Base-by-base conservation (phyloP, 2,797 vertebrate genomes). In the Ctenopoma kingsleyae region DNA sequence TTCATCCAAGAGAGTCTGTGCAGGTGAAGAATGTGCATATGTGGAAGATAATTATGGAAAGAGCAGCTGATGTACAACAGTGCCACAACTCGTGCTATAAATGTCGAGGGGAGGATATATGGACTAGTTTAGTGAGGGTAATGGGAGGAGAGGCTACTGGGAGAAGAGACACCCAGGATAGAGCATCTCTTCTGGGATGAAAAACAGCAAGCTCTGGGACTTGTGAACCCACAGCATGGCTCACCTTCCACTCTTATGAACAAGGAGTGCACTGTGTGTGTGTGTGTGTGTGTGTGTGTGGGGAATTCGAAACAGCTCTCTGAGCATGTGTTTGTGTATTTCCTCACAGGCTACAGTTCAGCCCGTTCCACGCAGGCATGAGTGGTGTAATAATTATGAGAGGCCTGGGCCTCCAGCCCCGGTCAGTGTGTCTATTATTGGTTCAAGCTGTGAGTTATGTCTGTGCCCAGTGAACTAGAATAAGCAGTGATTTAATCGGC, bases 341-440 rank as follows among this genome's bases (percentile, higher is more conserved):
- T 81, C 27, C 63, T 76, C 67, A 43, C 61, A 67, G 69, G 65
- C 74, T 44, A 50, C 57, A 61, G 52, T 68, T 85, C 66, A 58
- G 62, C 41, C 41, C 25, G 70, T 64, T 74, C 62, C 38, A 41
- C 56, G 25, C 65, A 77, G 56, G 64, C 72, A 81, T 43, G 74
- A 87, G 81, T 63, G 51, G 72, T 81, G 81, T 84, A 79, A 86
- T 87, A 83, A 87, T 87, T 82, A 87, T 68, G 71, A 44, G 57
- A 69, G 78, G 49, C 68, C 68, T 36, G 62, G 73, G 50, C 80
- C 76, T 78, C 16, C 50, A 78, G 79, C 70, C 71, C 53, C 2
- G 61, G 84, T 82, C 83, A 89, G 66, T 13, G 59, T 60, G 70
- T 68, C 80, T 84, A 50, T 83, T 83, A 86, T 85, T 84, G 80